Conservation (phyloP, 1,140 invertebrate genomes). For the Daktulosphaira vitifoliae region DNA sequence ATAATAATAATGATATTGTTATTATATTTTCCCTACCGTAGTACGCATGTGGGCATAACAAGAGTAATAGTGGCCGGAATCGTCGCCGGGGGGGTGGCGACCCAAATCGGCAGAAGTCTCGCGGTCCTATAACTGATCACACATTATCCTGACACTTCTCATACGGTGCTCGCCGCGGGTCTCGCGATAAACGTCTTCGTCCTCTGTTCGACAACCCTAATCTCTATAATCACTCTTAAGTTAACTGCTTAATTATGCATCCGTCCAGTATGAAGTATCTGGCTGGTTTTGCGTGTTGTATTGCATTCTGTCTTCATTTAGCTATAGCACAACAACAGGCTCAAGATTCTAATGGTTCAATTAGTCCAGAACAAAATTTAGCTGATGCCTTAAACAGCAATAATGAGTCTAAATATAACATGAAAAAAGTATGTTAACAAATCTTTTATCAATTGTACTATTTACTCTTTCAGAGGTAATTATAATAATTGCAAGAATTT, state of each 20-base stretch:
- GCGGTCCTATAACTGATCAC: constrained; percentile 25
- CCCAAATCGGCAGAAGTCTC: background rate
- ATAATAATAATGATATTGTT: too few species aligned
- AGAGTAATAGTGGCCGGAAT: background rate
- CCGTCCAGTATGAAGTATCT: background rate
- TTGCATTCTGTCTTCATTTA: too few species aligned
- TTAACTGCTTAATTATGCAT: background rate
- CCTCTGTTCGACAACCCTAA: too few species aligned
- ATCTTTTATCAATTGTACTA: background rate
- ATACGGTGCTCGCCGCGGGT: background rate
- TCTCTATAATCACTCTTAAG: background rate
- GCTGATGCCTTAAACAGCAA: background rate
- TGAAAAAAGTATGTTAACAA: constrained; percentile 13
- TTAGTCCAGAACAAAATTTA: background rate
- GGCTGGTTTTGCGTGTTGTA: background rate
- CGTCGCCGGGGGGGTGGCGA: constrained; percentile 13
- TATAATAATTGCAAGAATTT: too few species aligned
- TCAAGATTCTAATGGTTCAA: too few species aligned
- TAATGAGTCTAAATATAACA: background rate
- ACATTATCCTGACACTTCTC: background rate
- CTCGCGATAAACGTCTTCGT: background rate
- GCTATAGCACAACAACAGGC: background rate
- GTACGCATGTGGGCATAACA: background rate
- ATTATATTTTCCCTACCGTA: constrained; percentile 9
- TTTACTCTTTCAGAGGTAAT: too few species aligned